Evolutionary conservation across 1,140 invertebrate genomes (phyloP).

Genomic region (Trichoplusia ni): DNA sequence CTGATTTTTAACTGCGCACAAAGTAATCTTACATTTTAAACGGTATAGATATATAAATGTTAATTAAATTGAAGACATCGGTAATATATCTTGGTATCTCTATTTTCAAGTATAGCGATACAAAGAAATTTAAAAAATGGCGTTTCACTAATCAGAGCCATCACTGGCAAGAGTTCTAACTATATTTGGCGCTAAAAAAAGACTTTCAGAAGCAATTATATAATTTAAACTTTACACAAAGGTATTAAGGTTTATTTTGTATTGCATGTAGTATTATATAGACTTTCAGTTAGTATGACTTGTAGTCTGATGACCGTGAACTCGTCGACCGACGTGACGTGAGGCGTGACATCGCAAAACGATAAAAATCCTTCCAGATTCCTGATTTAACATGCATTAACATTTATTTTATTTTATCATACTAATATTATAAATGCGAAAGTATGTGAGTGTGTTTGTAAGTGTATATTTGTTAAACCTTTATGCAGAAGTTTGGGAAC

Average conservation of each 20-base stretch:
- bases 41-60: background rate
- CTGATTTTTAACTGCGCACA: background rate
- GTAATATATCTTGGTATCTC: too few relatives aligned
- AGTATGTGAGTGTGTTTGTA: too few relatives aligned
- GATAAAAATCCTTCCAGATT: slow-evolving; percentile 5
- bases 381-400: slow-evolving; percentile 1
- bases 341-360: slow-evolving; percentile 15
- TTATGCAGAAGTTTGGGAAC: too few relatives aligned
- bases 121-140: too few relatives aligned
- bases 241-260: background rate
- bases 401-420: background rate
- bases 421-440: too few relatives aligned
- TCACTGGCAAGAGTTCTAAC: background rate
- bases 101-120: too few relatives aligned
- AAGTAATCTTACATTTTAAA: background rate
- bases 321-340: slow-evolving; percentile 19
- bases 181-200: too few relatives aligned
- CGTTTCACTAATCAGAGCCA: too few relatives aligned
- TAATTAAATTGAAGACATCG: too few relatives aligned
- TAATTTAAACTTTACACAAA: too few relatives aligned
- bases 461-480: too few relatives aligned
- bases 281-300: background rate
- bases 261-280: background rate
- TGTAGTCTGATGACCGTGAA: slow-evolving; percentile 15
- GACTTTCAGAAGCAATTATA: too few relatives aligned